Evolutionary conservation across 2,888 invertebrate genomes (phyloP).

Genomic region (Diarsia mendica): DNA sequence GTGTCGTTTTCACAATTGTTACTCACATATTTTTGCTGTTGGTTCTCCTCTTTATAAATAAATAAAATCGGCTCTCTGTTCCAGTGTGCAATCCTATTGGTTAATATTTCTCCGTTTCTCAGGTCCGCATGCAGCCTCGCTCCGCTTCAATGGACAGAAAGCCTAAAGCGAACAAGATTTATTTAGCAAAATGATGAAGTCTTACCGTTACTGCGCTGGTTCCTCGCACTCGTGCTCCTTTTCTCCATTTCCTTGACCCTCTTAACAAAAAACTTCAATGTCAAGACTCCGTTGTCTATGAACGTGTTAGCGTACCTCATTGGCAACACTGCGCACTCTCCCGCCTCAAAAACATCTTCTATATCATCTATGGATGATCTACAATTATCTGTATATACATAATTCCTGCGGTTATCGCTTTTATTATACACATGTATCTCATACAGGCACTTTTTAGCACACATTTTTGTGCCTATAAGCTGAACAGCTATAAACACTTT

Average conservation of each 20-base stretch:
- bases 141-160: too few species aligned
- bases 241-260: neutral
- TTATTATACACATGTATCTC: conserved; percentile 27
- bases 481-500: conserved; percentile 23
- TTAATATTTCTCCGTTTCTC: too few species aligned
- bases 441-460: neutral
- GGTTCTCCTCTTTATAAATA: too few species aligned
- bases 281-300: neutral
- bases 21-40: too few species aligned
- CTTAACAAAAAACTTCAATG: conserved; percentile 3
- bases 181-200: neutral
- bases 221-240: neutral
- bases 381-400: conserved; percentile 14
- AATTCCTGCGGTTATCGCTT: neutral
- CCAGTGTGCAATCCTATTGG: too few species aligned
- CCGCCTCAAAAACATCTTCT: conserved; percentile 14
- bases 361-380: conserved; percentile 25
- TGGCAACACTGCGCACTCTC: conserved; percentile 35
- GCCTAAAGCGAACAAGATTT: neutral
- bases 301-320: conserved; percentile 5
- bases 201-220: neutral
- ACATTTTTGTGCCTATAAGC: conserved; percentile 23
- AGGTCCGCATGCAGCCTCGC: too few species aligned
- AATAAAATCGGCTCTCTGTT: too few species aligned
- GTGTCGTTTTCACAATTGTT: too few species aligned